Conservation (phyloP, 2,113 vertebrate species). For the Phrynocephalus versicolor region DNA sequence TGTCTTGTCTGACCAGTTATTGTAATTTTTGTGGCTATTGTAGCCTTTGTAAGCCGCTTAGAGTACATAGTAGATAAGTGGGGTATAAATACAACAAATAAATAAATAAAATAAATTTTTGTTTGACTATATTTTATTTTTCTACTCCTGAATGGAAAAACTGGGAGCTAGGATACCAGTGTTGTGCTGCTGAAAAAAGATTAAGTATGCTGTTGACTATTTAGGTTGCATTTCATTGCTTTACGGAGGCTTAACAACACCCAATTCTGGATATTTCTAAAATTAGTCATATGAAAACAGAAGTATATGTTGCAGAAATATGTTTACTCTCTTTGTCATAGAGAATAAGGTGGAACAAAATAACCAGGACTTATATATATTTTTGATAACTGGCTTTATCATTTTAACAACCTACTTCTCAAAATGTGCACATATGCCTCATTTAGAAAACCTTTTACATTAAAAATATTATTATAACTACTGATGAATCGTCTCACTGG, state of each 20-base stretch:
- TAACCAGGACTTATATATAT: background rate
- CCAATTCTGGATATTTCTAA: background rate
- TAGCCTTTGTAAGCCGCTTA: no score
- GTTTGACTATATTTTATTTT: background rate
- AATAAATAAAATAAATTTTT: no score
- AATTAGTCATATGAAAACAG: background rate
- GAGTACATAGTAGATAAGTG: no score
- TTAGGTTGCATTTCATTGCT: background rate
- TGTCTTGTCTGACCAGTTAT: no score
- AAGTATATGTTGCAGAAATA: background rate
- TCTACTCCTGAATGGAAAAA: background rate
- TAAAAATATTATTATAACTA: background rate
- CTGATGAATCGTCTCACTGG: background rate
- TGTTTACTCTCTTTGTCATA: background rate
- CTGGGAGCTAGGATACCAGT: background rate
- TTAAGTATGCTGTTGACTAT: background rate
- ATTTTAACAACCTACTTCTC: background rate
- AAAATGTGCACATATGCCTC: background rate
- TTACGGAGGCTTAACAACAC: background rate
- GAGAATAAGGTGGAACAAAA: background rate
- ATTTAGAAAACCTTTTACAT: background rate
- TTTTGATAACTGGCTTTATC: no score
- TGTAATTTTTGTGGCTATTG: no score
- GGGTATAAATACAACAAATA: no score
- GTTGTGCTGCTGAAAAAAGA: background rate